These are phyloP conservation scores for Tiliacea aurago DNA, from an alignment of 2,888 invertebrate genomes.

Conservation along the genomic window DNA sequence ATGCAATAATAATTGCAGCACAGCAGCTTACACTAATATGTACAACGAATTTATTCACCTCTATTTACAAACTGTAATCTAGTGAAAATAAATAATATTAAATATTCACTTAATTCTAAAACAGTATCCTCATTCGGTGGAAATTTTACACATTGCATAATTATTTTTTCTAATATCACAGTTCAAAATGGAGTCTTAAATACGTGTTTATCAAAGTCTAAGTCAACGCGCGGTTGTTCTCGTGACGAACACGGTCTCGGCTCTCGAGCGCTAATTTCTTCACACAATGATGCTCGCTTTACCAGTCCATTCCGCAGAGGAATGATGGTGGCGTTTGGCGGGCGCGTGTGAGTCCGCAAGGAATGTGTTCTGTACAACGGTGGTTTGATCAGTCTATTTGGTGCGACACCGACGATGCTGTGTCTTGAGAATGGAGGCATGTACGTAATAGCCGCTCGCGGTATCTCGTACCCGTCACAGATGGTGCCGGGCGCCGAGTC, in stretches of 20 bases:
- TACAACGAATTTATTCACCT: conserved; percentile 77
- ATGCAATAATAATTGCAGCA: conserved; percentile 61
- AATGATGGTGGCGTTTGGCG: conserved; percentile 85
- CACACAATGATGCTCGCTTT: conserved; percentile 84
- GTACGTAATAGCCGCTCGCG: conserved; percentile 80
- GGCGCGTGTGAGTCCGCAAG: conserved; percentile 77
- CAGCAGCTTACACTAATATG: conserved; percentile 76
- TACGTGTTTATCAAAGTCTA: conserved; percentile 77
- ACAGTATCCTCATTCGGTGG: conserved; percentile 79
- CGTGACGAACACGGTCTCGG: conserved; percentile 69
- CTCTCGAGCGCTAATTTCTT: conserved; percentile 67
- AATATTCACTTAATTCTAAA: conserved; percentile 73
- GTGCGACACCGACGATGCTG: conserved; percentile 86
- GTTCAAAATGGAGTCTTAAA: conserved; percentile 88
- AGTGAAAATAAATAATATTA: conserved; percentile 84
- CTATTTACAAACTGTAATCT: conserved; percentile 81
- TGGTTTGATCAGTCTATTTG: conserved; percentile 80
- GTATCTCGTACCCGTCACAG: conserved; percentile 92
- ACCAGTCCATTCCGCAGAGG: conserved; percentile 82
- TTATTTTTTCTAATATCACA: conserved; percentile 83
- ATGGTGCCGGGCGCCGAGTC: conserved; percentile 82
- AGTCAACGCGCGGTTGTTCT: conserved; percentile 61
- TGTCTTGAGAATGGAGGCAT: conserved; percentile 80
- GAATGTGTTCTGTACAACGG: conserved; percentile 82
- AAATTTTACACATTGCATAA: conserved; percentile 73